These are phyloP conservation scores for Phyto melanocephala DNA, from an alignment of 2,888 invertebrate genomes.

Conservation along the genomic window DNA sequence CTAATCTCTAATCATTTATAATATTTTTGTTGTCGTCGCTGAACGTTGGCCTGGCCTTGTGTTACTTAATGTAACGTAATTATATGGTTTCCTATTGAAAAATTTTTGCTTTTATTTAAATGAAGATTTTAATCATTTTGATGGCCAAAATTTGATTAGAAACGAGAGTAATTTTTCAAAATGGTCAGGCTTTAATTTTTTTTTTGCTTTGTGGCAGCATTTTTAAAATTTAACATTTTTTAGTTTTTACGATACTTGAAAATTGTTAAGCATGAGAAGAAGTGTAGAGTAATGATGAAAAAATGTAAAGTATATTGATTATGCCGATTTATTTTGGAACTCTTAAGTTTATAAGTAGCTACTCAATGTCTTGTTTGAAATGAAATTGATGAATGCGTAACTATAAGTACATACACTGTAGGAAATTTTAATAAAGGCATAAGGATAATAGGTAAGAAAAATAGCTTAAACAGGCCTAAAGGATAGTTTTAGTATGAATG, in stretches of 20 bases:
- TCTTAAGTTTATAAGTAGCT: constrained; percentile 5
- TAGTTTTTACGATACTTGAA: constrained; percentile 30
- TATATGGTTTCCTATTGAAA: constrained; percentile 51
- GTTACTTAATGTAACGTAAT: constrained; percentile 35
- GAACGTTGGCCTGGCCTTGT: constrained; percentile 34
- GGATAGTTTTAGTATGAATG: no score
- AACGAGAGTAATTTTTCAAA: constrained; percentile 38
- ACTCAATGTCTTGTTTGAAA: constrained; percentile 11
- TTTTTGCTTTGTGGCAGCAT: background rate
- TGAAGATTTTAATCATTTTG: constrained; percentile 38
- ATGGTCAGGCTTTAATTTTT: background rate
- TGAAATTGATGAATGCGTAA: background rate
- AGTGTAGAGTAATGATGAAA: background rate
- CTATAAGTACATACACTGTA: background rate
- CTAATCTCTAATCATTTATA: constrained; percentile 40
- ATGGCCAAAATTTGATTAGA: constrained; percentile 18
- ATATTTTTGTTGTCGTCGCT: background rate
- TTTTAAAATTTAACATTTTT: background rate
- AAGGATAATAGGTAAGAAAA: no score
- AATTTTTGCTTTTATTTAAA: background rate
- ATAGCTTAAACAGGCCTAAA: no score
- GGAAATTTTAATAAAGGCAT: background rate
- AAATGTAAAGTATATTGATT: constrained; percentile 9
- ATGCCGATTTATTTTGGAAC: constrained; percentile 22
- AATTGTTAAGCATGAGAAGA: constrained; percentile 1